Percentiles rank a stretch among this genome's conserved stretches.
Evolutionary conservation across 2,888 invertebrate species (phyloP).

Genomic region (Cheilosia pagana): DNA sequence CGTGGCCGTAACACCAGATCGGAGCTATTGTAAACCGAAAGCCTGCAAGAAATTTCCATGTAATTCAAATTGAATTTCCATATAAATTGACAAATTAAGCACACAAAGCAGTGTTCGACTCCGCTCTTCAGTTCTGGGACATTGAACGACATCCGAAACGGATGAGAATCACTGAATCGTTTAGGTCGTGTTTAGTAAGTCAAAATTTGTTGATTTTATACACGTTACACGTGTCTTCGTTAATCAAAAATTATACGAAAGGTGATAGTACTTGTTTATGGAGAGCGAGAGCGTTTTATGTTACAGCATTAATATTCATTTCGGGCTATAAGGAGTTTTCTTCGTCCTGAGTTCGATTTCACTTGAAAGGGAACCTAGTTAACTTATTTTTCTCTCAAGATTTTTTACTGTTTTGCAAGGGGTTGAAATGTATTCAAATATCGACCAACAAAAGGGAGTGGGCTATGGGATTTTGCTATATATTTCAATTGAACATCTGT

Average conservation of each 20-base stretch:
- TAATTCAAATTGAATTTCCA: conserved; percentile 73
- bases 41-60: conserved; percentile 45
- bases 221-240: conserved; percentile 62
- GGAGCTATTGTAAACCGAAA: background rate
- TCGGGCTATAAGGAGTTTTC: background rate
- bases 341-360: background rate
- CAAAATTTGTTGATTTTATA: conserved; percentile 51
- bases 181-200: conserved; percentile 45
- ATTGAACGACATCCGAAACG: conserved; percentile 36
- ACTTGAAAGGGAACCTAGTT: background rate
- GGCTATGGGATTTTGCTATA: no score
- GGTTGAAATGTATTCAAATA: no score
- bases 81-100: conserved; percentile 70
- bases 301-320: conserved; percentile 53
- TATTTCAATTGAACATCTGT: no score
- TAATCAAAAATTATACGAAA: conserved; percentile 69
- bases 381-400: background rate
- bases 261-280: conserved; percentile 54
- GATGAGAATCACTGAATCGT: conserved; percentile 18
- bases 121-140: conserved; percentile 29
- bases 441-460: no score
- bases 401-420: no score
- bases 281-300: conserved; percentile 33
- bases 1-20: background rate
- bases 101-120: conserved; percentile 46